Evolutionary conservation across 2,113 vertebrate species (phyloP).

Genomic region (Empidonax alnorum): DNA sequence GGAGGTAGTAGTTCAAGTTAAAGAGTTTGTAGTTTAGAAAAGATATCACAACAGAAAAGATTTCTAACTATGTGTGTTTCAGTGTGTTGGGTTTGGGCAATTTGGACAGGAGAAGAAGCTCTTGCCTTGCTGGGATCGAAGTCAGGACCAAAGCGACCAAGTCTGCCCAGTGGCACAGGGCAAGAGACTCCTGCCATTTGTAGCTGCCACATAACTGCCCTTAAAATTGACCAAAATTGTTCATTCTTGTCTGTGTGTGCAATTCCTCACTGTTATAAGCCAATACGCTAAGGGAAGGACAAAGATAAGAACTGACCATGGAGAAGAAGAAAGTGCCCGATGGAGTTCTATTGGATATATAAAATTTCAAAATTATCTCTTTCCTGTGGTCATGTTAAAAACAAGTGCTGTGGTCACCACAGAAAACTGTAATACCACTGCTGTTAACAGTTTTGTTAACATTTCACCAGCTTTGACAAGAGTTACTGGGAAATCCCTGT

Average conservation of each 20-base stretch:
- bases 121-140: neutral
- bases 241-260: rapidly evolving
- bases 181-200: neutral
- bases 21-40: neutral
- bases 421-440: neutral
- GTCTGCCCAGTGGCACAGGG: neutral
- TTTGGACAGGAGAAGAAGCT: neutral
- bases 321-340: neutral
- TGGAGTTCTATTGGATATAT: neutral
- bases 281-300: neutral
- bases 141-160: neutral
- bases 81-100: neutral
- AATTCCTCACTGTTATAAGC: neutral
- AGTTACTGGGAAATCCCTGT: neutral
- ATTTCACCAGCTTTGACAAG: neutral
- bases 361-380: neutral
- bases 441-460: neutral
- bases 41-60: neutral
- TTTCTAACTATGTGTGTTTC: neutral
- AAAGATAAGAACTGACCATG: neutral
- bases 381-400: rapidly evolving
- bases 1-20: neutral
- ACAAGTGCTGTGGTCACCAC: neutral
- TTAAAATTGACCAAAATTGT: rapidly evolving
- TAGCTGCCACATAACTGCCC: neutral